Evolutionary conservation across 1,140 invertebrate species (phyloP), one percentile per base, ranked within the genome.

Genomic region (Meloidogyne hapla): DNA sequence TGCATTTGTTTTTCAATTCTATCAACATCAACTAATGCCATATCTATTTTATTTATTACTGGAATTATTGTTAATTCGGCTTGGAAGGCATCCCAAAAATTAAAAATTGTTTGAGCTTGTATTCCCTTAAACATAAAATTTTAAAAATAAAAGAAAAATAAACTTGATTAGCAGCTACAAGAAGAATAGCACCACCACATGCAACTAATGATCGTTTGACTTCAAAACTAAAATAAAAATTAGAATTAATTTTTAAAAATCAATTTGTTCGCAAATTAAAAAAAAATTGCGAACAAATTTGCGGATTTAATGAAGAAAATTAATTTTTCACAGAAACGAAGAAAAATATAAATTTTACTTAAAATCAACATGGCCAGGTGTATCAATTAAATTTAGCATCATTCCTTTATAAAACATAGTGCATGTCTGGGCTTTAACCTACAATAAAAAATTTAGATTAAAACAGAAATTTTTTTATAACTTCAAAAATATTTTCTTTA

Each of bases 341-440:
- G 9, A 21, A 18, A 21, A 56, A 72, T 61, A 65, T 18, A 28
- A 65, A n/a, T n/a, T 23, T 63, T 66, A 73, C 70, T 64, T 40
- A 21, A 99, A 99, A 88, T 99, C 96, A 13, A 98, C 95, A 91
- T 99, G 96, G 28, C 96, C 96, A 40, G 96, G 96, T 23, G 96
- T 99, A 88, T 99, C 96, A 79, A 98, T 97, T 4, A 98, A 90
- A 89, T 98, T 99, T 1, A 98, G 89, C n/a, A 98, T 28, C 12
- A 12, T 64, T 70, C 84, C 83, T 38, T 87, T 80, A 81, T 97
- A 94, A 78, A 93, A 91, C 69, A 99, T 89, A 1, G 94, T 94
- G 18, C 92, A 95, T 23, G 94, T 95, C 84, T 98, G 95, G 15
- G 96, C 96, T 89, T 99, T 99, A 0, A 99, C 56, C 70, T 63